Evolutionary conservation across 2,888 invertebrate species (phyloP).

Genomic region (Drosophila mulleri): DNA sequence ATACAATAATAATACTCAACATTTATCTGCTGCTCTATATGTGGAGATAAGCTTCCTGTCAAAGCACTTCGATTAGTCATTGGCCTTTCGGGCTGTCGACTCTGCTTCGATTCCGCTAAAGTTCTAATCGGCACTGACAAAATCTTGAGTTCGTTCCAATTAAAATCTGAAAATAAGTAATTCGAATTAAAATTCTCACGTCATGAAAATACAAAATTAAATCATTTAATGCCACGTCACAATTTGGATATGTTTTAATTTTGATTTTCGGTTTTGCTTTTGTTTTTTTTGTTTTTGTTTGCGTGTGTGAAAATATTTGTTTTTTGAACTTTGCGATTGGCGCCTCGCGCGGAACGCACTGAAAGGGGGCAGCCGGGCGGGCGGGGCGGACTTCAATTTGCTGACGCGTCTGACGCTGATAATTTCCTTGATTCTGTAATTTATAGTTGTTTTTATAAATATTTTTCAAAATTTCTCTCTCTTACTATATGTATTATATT

Average conservation of each 20-base stretch:
- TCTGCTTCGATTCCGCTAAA: not conserved
- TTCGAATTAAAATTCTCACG: conserved; percentile 34
- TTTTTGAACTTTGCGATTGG: conserved; percentile 48
- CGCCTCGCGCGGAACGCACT: conserved; percentile 5
- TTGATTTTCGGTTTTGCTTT: not conserved
- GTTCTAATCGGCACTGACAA: conserved; percentile 1
- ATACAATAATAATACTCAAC: not conserved
- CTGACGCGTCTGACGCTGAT: conserved; percentile 69
- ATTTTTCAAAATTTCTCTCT: conserved; percentile 24
- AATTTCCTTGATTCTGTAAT: conserved; percentile 78
- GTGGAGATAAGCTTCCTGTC: not conserved
- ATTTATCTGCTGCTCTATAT: conserved; percentile 8
- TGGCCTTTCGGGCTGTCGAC: not conserved
- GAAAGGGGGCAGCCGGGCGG: not conserved
- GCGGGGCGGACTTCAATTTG: conserved; percentile 28
- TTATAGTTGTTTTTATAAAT: conserved; percentile 74
- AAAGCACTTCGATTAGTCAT: conserved; percentile 4
- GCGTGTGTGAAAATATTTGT: conserved; percentile 41
- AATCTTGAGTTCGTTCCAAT: conserved; percentile 27
- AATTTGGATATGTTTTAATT: conserved; percentile 9
- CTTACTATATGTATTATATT: not conserved
- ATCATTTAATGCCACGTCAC: conserved; percentile 31
- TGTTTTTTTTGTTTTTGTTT: not conserved
- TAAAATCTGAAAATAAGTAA: conserved; percentile 28
- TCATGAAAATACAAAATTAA: conserved; percentile 31